phyloP scores from a whole-genome alignment of 2,113 vertebrate species.

The Neogobius melanostomus region DNA sequence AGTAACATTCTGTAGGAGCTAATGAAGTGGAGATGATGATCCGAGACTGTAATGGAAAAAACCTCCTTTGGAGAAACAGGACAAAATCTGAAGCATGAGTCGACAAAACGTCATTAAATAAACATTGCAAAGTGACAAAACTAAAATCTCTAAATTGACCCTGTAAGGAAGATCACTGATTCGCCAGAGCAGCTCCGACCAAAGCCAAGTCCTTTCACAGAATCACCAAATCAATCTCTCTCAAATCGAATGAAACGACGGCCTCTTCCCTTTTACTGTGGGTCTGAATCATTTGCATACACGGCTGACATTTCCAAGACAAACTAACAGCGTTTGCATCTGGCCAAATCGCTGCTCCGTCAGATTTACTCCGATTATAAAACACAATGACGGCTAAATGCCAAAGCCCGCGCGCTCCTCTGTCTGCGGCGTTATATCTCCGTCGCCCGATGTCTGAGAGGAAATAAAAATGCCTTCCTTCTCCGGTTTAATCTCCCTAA shows the following conservation, averaged over 20 bases:
- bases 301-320: constrained; percentile 70
- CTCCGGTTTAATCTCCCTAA: constrained; percentile 20
- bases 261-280: background rate
- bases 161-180: too few species aligned
- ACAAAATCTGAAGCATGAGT: too few species aligned
- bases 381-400: constrained; percentile 69
- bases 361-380: constrained; percentile 70
- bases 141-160: too few species aligned
- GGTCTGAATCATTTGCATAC: constrained; percentile 59
- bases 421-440: constrained; percentile 28
- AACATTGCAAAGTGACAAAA: too few species aligned
- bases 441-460: constrained; percentile 33
- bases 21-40: too few species aligned
- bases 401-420: constrained; percentile 54
- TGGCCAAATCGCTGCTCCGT: constrained; percentile 32
- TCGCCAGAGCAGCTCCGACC: too few species aligned
- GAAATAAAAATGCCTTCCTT: constrained; percentile 47
- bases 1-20: too few species aligned
- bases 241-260: constrained; percentile 2
- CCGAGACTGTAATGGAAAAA: too few species aligned
- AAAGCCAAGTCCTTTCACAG: too few species aligned
- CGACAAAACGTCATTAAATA: too few species aligned
- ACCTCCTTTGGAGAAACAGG: too few species aligned
- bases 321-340: constrained; percentile 59
- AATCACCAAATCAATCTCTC: constrained; percentile 1